Evolutionary conservation across 2,888 invertebrate species (phyloP).

Genomic region (Acanthosepion pharaonis): DNA sequence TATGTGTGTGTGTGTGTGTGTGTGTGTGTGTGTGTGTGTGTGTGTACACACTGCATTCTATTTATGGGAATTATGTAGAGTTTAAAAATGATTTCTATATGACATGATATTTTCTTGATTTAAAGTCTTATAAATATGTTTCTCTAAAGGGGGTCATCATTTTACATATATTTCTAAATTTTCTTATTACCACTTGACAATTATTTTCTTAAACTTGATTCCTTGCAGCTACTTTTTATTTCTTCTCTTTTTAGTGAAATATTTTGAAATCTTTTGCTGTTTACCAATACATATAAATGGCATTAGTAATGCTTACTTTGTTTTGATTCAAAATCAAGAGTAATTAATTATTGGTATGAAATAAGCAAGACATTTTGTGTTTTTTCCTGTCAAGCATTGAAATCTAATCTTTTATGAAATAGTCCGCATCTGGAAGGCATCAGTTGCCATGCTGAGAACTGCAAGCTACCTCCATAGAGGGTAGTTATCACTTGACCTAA

Average conservation of each 20-base stretch:
- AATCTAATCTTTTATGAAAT: background rate
- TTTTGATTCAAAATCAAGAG: too few relatives aligned
- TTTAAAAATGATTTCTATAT: too few relatives aligned
- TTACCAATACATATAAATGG: background rate
- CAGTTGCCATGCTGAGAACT: constrained; percentile 17
- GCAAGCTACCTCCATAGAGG: background rate
- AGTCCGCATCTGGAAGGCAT: background rate
- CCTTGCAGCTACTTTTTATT: background rate
- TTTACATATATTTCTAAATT: too few relatives aligned
- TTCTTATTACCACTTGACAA: too few relatives aligned
- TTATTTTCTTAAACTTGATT: too few relatives aligned
- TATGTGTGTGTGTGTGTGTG: too few relatives aligned
- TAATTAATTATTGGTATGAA: background rate
- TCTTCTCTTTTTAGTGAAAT: background rate
- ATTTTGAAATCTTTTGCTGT: background rate
- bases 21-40: too few relatives aligned
- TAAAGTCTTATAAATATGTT: too few relatives aligned
- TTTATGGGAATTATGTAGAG: too few relatives aligned
- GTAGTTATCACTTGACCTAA: background rate
- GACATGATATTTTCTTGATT: too few relatives aligned
- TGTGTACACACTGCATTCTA: too few relatives aligned
- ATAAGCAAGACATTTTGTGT: background rate
- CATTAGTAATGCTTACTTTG: background rate
- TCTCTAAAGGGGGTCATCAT: too few relatives aligned
- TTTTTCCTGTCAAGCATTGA: background rate